Conservation (phyloP, 1,140 invertebrate genomes). For the Drosophila chauvacae region DNA sequence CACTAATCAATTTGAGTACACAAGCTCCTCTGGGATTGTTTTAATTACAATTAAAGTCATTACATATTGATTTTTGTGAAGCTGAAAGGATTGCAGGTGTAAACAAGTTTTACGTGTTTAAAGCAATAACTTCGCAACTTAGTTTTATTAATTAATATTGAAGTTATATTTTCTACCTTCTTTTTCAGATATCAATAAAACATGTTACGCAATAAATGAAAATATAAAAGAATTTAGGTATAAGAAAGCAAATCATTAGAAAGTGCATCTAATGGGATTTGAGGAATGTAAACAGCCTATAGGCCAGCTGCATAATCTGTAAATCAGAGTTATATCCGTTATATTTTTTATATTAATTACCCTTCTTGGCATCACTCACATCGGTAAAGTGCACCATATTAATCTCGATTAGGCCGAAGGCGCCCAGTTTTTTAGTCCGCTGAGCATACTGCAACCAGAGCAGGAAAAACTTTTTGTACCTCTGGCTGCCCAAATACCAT, state of each 20-base stretch:
- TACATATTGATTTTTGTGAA: not conserved
- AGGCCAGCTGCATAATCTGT: constrained; percentile 67
- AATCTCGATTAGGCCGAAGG: constrained; percentile 51
- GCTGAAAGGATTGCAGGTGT: not conserved
- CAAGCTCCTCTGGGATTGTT: not conserved
- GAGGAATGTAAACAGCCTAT: constrained; percentile 63
- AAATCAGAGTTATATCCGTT: not conserved
- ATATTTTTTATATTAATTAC: not conserved
- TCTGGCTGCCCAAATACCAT: constrained; percentile 49
- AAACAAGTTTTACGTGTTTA: not conserved
- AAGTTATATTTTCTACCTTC: not conserved
- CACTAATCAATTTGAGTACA: not conserved
- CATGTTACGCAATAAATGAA: no score
- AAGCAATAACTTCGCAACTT: no score
- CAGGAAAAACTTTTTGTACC: constrained; percentile 46
- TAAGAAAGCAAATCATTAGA: not conserved
- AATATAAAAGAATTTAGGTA: not conserved
- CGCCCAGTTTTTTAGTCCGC: constrained; percentile 33
- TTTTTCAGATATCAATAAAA: not conserved
- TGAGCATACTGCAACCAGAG: constrained; percentile 60
- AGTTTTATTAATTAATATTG: not conserved
- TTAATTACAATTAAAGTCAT: not conserved
- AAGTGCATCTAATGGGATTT: constrained; percentile 41
- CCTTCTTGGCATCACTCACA: constrained; percentile 15
- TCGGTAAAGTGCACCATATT: constrained; percentile 68